Conservation (phyloP, 2,888 invertebrate genomes). For the Trachelus iudaicus region DNA sequence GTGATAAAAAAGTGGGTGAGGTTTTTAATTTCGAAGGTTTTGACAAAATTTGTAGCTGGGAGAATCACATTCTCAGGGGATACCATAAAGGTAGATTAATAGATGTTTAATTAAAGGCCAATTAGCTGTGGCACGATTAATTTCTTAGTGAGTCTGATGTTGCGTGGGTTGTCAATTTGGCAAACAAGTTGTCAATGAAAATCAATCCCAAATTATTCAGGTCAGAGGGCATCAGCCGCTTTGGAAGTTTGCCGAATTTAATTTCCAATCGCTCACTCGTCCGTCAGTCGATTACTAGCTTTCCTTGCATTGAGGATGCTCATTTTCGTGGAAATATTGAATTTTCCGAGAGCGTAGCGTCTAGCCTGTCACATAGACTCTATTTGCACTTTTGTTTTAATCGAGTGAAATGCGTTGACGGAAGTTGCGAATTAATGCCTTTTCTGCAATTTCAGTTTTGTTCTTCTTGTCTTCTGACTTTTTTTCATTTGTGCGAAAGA, state of each 20-base stretch:
- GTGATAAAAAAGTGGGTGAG: slow-evolving; percentile 47
- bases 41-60: slow-evolving; percentile 2
- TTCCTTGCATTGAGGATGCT: neutral
- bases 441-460: neutral
- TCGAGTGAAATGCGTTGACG: neutral
- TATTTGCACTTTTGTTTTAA: neutral
- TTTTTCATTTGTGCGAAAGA: neutral
- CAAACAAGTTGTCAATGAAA: slow-evolving; percentile 59
- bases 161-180: slow-evolving; percentile 42
- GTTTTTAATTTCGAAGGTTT: slow-evolving; percentile 28
- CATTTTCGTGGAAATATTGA: neutral
- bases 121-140: neutral
- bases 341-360: neutral
- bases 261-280: slow-evolving; percentile 40
- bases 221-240: slow-evolving; percentile 59
- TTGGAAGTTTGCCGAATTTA: slow-evolving; percentile 56
- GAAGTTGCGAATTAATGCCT: neutral
- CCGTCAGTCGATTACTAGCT: neutral
- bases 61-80: neutral
- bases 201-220: slow-evolving; percentile 56
- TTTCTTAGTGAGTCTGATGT: neutral
- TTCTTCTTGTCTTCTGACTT: neutral
- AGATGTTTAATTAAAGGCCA: neutral
- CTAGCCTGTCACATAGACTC: neutral
- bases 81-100: neutral